A percentile compares a stretch with the other conserved stretches of the same genome.
Conservation (phyloP, 2,888 invertebrate genomes). For the Lissocephala sabroskyi region DNA sequence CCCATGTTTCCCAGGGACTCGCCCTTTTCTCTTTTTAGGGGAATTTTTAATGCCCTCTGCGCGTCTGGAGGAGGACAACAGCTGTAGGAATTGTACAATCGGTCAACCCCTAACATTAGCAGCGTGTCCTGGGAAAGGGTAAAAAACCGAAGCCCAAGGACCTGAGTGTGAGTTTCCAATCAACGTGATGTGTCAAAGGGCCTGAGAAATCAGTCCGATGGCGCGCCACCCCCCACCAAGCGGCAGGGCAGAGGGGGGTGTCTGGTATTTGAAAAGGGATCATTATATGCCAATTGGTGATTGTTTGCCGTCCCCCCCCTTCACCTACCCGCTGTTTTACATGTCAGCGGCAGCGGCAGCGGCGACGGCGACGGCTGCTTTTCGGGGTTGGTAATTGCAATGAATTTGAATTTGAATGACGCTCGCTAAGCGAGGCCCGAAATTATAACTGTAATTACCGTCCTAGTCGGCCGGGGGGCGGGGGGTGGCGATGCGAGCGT, state of each 20-base stretch:
- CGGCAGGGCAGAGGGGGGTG: too few species aligned
- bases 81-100: slow-evolving; percentile 28
- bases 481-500: too few species aligned
- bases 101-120: slow-evolving; percentile 59
- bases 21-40: too few species aligned
- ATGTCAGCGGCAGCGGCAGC: too few species aligned
- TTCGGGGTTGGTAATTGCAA: slow-evolving; percentile 49
- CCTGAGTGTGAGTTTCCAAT: slow-evolving; percentile 49
- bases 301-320: slow-evolving; percentile 50
- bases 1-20: too few species aligned
- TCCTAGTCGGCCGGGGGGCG: slow-evolving; percentile 14
- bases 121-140: too few species aligned
- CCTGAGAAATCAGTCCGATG: slow-evolving; percentile 52
- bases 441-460: slow-evolving; percentile 59
- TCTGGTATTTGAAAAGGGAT: slow-evolving; percentile 37
- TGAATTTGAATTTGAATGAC: slow-evolving; percentile 51
- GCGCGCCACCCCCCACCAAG: too few species aligned
- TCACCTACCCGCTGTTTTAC: too few species aligned
- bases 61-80: slow-evolving; percentile 38
- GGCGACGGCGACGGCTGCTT: too few species aligned
- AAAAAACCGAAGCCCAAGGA: too few species aligned
- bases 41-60: slow-evolving; percentile 32
- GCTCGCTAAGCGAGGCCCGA: slow-evolving; percentile 33
- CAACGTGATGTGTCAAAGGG: slow-evolving; percentile 55
- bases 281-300: slow-evolving; percentile 63